phyloP scores from a whole-genome alignment of 2,888 invertebrate species.

The Disparrhopalites patrizii region DNA sequence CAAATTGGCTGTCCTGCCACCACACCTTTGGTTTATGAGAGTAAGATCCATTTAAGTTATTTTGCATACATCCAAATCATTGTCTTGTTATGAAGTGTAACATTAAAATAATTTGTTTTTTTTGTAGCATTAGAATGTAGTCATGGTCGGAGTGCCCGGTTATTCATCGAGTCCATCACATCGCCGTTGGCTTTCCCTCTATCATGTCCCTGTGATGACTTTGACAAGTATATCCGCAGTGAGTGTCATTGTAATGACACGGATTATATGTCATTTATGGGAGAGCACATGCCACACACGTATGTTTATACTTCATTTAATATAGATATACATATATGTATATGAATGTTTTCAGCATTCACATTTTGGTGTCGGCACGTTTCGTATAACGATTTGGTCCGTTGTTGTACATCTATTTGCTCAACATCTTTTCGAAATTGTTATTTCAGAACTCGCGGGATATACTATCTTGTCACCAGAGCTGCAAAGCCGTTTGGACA shows the following conservation, averaged over 20 bases:
- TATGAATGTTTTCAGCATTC: not conserved
- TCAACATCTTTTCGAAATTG: too few species aligned
- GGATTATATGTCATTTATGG: constrained; percentile 34
- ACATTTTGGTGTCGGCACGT: too few species aligned
- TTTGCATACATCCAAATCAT: not conserved
- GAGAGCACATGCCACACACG: constrained; percentile 38
- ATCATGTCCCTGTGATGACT: constrained; percentile 38
- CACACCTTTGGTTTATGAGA: constrained; percentile 39
- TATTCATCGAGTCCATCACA: constrained; percentile 40
- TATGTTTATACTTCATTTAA: too few species aligned
- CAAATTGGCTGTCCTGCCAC: constrained; percentile 41
- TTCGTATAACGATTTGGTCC: too few species aligned
- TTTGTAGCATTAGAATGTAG: constrained; percentile 37
- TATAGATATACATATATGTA: not conserved
- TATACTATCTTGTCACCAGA: constrained; percentile 27
- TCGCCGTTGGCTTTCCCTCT: constrained; percentile 42
- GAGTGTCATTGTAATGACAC: constrained; percentile 35
- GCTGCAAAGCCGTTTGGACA: constrained; percentile 28
- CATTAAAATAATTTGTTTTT: constrained; percentile 13
- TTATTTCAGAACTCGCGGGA: constrained; percentile 29
- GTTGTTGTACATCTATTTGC: too few species aligned
- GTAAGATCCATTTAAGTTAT: constrained; percentile 14
- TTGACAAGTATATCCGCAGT: constrained; percentile 35
- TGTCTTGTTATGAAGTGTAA: not conserved
- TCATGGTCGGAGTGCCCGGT: constrained; percentile 40